These are phyloP conservation scores for Acromyrmex echinatior DNA, from an alignment of 1,140 invertebrate species.

Conservation along the genomic window DNA sequence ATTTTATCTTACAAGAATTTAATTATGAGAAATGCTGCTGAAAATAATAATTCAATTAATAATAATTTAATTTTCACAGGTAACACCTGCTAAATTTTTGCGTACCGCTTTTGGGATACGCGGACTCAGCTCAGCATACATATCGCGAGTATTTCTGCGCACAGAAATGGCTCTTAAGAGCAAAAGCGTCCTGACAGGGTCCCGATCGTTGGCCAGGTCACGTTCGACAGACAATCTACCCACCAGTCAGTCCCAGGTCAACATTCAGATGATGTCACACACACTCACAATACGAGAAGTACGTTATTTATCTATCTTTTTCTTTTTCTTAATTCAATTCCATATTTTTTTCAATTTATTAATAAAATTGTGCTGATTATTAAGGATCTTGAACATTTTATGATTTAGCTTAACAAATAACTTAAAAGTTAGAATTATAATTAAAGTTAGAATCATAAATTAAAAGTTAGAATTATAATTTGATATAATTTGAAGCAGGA, in stretches of 20 bases:
- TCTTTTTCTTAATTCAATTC: conserved; percentile 9
- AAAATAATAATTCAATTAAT: neutral
- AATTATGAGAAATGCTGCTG: neutral
- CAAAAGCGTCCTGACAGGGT: conserved; percentile 90
- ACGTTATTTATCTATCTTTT: conserved; percentile 62
- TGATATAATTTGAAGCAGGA: neutral
- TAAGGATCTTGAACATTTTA: neutral
- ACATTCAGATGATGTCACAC: conserved; percentile 97
- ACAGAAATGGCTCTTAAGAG: conserved; percentile 97
- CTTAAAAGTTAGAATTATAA: neutral
- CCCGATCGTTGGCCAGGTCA: conserved; percentile 91
- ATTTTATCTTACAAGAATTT: conserved; percentile 13
- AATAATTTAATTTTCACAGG: conserved; percentile 80
- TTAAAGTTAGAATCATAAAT: neutral
- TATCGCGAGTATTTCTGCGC: conserved; percentile 95
- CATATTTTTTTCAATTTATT: conserved; percentile 11
- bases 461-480: neutral
- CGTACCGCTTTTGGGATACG: conserved; percentile 96
- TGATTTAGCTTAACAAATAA: neutral
- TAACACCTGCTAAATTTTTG: conserved; percentile 94
- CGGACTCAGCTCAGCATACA: conserved; percentile 95
- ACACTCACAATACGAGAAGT: conserved; percentile 97
- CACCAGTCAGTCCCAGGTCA: conserved; percentile 96
- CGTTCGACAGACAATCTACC: conserved; percentile 95
- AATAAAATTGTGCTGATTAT: conserved; percentile 33